Evolutionary conservation across 2,113 vertebrate species (phyloP), one percentile per base, ranked within the genome.

Genomic region (Falcunculus frontatus): DNA sequence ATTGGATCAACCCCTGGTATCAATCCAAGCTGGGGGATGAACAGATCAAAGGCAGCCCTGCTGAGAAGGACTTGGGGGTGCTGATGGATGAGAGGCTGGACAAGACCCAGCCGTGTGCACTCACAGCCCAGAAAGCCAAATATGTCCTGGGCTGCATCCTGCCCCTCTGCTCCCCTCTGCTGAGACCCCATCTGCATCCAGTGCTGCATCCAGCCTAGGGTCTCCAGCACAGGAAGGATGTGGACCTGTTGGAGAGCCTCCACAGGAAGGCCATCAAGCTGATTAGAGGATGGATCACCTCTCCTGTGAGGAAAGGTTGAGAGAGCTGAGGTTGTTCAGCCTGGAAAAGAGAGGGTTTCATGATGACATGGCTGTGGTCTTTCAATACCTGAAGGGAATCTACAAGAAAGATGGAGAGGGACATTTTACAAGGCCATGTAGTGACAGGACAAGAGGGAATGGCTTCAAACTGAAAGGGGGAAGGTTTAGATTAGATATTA

Each of bases 391-490:
- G 56, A 35, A 47, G 16, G 19, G 8, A 63, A 11, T 39, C 8
- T 21, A 12, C 6, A 29, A 29, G 33, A 44, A 69, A 20, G 16
- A 41, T 21, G 11, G 74, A 70, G n/a, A 78, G 56, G 47, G 23
- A 39, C 10, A 14, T 39, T 62, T 55, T 30, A 30, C 6, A 55
- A 55, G 30, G 30, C 20, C 7, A 39, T 19, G 10, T 23, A 55
- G 41, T 53, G 41, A 9, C 23, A 55, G 39, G 16, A 55, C 25
- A 26, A 70, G 20, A 20, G 9, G 13, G 13, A 30, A 41, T 21
- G 11, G 8, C 2, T 46, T 53, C 12, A 39, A 16, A 52, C 7
- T 1, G 1, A 29, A 11, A 20, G 27, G 39, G 16, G 4, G 7
- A 7, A 70, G 19, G 8, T 70, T 87, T 63, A n/a, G 30, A 10